Percentiles rank a stretch among this genome's conserved stretches.
Evolutionary conservation across 2,888 invertebrate species (phyloP).

Genomic region (Idaea aversata): DNA sequence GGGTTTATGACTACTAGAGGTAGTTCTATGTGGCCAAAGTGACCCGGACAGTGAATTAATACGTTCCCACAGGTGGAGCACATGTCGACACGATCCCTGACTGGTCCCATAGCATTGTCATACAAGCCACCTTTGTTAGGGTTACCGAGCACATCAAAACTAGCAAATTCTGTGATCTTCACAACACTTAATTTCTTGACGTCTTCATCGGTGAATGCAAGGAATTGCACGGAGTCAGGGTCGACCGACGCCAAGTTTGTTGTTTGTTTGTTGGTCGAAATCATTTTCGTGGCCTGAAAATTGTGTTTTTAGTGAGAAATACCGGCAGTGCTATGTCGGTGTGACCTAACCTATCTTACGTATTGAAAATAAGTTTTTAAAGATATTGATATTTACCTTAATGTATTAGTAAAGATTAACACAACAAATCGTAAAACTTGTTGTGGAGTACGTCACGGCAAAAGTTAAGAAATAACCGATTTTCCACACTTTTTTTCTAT

Average conservation of each 20-base stretch:
- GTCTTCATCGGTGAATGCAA: conserved; percentile 88
- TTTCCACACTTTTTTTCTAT: neutral
- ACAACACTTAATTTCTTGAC: conserved; percentile 89
- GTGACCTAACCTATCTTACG: conserved; percentile 30
- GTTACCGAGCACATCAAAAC: conserved; percentile 91
- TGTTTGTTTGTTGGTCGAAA: conserved; percentile 30
- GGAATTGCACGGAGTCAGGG: conserved; percentile 80
- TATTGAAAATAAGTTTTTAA: neutral
- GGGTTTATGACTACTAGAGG: conserved; percentile 95
- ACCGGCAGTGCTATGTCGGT: conserved; percentile 14
- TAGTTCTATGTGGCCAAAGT: conserved; percentile 96
- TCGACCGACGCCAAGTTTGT: conserved; percentile 47
- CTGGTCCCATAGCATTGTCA: conserved; percentile 89
- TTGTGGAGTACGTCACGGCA: neutral
- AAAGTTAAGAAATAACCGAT: neutral
- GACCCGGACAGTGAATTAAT: conserved; percentile 89
- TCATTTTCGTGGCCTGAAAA: conserved; percentile 48
- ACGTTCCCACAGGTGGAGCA: conserved; percentile 90
- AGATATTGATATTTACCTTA: neutral
- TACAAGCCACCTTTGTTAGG: conserved; percentile 93
- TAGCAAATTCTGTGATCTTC: conserved; percentile 87
- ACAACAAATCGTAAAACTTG: neutral
- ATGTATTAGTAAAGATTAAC: neutral
- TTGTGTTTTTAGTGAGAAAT: conserved; percentile 18
- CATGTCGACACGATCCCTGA: conserved; percentile 82